These are phyloP conservation scores for Scolanthus callimorphus DNA, from an alignment of 92 coral and sea anemone genomes.

Conservation along the genomic window DNA sequence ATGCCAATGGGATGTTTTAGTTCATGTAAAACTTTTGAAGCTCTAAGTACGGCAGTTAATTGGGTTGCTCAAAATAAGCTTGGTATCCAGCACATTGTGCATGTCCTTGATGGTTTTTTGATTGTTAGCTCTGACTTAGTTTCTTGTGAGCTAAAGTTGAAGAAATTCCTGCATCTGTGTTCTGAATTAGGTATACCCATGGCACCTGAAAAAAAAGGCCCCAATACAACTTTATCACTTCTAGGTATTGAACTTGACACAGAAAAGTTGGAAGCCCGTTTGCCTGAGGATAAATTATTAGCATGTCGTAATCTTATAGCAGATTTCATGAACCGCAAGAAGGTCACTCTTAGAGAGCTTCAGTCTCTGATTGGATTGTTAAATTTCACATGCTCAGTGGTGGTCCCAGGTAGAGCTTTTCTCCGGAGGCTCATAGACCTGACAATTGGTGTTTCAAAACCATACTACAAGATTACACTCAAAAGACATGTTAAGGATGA, in stretches of 20 bases:
- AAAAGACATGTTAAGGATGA: conserved; percentile 26
- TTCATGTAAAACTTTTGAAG: conserved; percentile 16
- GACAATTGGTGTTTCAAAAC: conserved; percentile 15
- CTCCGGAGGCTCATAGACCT: conserved; percentile 24
- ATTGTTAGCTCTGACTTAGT: conserved; percentile 3
- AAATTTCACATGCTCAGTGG: conserved; percentile 14
- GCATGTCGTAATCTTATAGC: conserved; percentile 26
- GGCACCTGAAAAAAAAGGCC: conserved; percentile 22
- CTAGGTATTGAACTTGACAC: conserved; percentile 53
- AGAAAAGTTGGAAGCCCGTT: conserved; percentile 14
- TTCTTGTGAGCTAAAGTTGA: conserved; percentile 6
- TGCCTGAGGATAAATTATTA: conserved; percentile 28
- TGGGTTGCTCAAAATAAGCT: conserved; percentile 12
- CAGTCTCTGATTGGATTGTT: too few relatives aligned
- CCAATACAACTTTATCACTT: conserved; percentile 25
- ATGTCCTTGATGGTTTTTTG: conserved; percentile 33
- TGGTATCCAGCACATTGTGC: conserved; percentile 6
- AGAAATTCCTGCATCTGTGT: conserved; percentile 25
- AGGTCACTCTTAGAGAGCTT: conserved; percentile 11
- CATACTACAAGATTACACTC: conserved; percentile 22
- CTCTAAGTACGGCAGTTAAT: conserved; percentile 19
- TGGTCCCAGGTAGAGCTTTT: conserved; percentile 10
- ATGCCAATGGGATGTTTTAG: conserved; percentile 28
- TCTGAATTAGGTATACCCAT: conserved; percentile 35
- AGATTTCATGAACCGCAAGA: conserved; percentile 22